A percentile compares a stretch with the other conserved stretches of the same genome.
phyloP scores from a whole-genome alignment of 2,888 invertebrate genomes.

The Eilema caniola region DNA sequence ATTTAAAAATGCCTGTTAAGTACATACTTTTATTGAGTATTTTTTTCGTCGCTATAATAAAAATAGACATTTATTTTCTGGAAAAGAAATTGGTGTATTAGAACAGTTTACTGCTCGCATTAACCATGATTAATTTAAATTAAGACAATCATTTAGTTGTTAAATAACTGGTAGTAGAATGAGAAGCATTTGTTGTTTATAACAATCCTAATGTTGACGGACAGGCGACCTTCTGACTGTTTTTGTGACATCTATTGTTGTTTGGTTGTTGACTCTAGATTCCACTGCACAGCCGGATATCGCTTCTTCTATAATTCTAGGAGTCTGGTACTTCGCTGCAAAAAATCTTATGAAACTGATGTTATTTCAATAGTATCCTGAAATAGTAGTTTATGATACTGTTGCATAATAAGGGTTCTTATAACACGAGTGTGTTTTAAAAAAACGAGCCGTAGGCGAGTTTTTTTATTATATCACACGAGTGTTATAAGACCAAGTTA shows the following conservation, averaged over 20 bases:
- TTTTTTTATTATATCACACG: no score
- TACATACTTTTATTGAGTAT: not conserved
- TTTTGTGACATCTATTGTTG: slow-evolving; percentile 39
- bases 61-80: not conserved
- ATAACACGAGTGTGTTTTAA: no score
- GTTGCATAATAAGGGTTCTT: no score
- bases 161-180: slow-evolving; percentile 30
- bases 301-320: slow-evolving; percentile 28
- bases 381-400: no score
- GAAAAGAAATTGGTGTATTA: not conserved
- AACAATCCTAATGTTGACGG: slow-evolving; percentile 33
- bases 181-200: slow-evolving; percentile 21
- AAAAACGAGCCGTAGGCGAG: no score
- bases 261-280: slow-evolving; percentile 25
- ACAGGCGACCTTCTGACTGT: slow-evolving; percentile 39
- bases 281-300: slow-evolving; percentile 37
- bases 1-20: not conserved
- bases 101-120: no score
- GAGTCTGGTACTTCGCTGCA: slow-evolving; percentile 33
- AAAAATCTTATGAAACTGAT: slow-evolving; percentile 18
- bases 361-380: not conserved
- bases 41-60: not conserved
- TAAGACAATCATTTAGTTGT: slow-evolving; percentile 9
- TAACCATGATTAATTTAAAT: slow-evolving; percentile 22
- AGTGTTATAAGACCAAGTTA: no score